A percentile compares a stretch with the other conserved stretches of the same genome.
phyloP scores from a whole-genome alignment of 1,140 invertebrate genomes.

The Diorhabda sublineata region DNA sequence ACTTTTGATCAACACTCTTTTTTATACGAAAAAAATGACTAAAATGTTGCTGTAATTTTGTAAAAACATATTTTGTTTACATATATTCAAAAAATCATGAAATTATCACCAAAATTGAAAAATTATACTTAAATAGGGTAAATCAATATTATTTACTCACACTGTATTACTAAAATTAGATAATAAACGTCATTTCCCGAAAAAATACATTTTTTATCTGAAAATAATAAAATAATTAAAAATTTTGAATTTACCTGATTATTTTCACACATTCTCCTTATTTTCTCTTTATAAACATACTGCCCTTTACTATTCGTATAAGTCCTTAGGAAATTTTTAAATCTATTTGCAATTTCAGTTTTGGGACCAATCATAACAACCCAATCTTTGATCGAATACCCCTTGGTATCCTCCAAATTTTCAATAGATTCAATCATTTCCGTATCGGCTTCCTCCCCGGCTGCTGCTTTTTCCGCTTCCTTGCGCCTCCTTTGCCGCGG shows the following conservation, averaged over 20 bases:
- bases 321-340: conserved; percentile 92
- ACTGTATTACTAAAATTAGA: too few relatives aligned
- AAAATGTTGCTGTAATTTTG: too few relatives aligned
- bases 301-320: conserved; percentile 83
- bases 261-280: conserved; percentile 92
- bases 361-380: conserved; percentile 92
- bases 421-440: conserved; percentile 96
- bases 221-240: too few relatives aligned
- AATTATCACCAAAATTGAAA: too few relatives aligned
- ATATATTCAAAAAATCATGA: too few relatives aligned
- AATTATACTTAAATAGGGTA: too few relatives aligned
- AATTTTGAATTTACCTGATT: conserved; percentile 53
- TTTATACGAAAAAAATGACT: too few relatives aligned
- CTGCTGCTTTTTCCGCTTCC: conserved; percentile 76
- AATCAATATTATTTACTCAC: too few relatives aligned
- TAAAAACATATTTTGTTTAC: too few relatives aligned
- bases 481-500: conserved; percentile 65
- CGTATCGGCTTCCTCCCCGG: conserved; percentile 71
- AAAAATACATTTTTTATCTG: too few relatives aligned
- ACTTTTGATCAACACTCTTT: too few relatives aligned
- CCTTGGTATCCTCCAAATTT: conserved; percentile 95
- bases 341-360: conserved; percentile 94
- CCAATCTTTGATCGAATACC: conserved; percentile 90
- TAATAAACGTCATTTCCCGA: too few relatives aligned
- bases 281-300: conserved; percentile 89